phyloP scores from a whole-genome alignment of 2,797 vertebrate species.

The Clarias platycephalus region DNA sequence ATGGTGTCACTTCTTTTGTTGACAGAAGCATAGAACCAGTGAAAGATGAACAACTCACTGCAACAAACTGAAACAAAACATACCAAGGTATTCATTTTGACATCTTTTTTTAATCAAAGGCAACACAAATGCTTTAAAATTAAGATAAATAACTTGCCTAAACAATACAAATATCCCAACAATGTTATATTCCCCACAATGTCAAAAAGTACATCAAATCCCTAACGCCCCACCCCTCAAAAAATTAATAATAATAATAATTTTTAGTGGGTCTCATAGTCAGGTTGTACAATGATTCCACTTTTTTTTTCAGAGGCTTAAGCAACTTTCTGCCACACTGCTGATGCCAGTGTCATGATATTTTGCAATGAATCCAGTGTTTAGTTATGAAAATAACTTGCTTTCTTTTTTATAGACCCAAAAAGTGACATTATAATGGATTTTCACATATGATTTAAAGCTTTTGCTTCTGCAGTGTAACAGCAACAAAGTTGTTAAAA shows the following conservation, averaged over 20 bases:
- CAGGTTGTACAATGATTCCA: conserved; percentile 66
- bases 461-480: conserved; percentile 81
- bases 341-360: conserved; percentile 58
- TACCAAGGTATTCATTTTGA: conserved; percentile 52
- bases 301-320: conserved; percentile 68
- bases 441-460: conserved; percentile 82
- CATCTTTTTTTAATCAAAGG: conserved; percentile 79
- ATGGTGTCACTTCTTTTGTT: not conserved
- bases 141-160: conserved; percentile 81
- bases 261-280: conserved; percentile 77
- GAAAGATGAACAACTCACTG: not conserved
- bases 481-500: conserved; percentile 75
- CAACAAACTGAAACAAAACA: conserved; percentile 11
- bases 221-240: conserved; percentile 17
- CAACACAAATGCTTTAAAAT: conserved; percentile 81
- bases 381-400: conserved; percentile 76
- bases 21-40: not conserved
- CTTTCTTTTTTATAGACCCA: conserved; percentile 75
- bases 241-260: conserved; percentile 8
- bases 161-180: conserved; percentile 74
- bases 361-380: conserved; percentile 80
- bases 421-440: conserved; percentile 71
- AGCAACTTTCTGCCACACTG: conserved; percentile 48
- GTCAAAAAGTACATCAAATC: conserved; percentile 72
- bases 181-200: conserved; percentile 73